phyloP scores from a whole-genome alignment of 2,797 vertebrate genomes.

The Podarcis lilfordi region DNA sequence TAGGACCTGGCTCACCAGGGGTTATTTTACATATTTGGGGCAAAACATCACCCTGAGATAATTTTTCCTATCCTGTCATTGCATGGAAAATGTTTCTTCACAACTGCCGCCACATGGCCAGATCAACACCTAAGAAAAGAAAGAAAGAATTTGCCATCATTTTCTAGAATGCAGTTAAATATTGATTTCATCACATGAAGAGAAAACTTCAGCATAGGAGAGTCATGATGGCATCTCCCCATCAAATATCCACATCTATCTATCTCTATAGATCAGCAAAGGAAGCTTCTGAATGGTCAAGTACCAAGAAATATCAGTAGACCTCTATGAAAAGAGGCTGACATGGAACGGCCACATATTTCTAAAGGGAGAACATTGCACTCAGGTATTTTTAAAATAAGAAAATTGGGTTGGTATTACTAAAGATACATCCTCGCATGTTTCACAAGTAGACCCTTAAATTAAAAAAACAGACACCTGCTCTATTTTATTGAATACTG shows the following conservation, averaged over 20 bases:
- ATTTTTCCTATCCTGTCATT: background rate
- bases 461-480: constrained; percentile 30
- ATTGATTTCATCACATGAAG: background rate
- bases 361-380: background rate
- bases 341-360: background rate
- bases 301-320: background rate
- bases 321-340: background rate
- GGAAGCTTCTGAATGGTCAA: background rate
- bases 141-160: background rate
- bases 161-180: background rate
- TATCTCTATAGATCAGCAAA: background rate
- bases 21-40: background rate
- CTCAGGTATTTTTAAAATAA: background rate
- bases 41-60: background rate
- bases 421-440: constrained; percentile 26
- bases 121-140: background rate
- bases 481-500: constrained; percentile 40
- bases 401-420: background rate
- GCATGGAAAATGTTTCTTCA: background rate
- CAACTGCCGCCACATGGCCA: background rate
- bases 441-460: constrained; percentile 57
- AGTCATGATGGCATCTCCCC: background rate
- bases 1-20: background rate
- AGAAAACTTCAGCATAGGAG: background rate
- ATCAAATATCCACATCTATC: background rate